Conservation (phyloP, 2,113 vertebrate genomes). For the Electrona antarctica region DNA sequence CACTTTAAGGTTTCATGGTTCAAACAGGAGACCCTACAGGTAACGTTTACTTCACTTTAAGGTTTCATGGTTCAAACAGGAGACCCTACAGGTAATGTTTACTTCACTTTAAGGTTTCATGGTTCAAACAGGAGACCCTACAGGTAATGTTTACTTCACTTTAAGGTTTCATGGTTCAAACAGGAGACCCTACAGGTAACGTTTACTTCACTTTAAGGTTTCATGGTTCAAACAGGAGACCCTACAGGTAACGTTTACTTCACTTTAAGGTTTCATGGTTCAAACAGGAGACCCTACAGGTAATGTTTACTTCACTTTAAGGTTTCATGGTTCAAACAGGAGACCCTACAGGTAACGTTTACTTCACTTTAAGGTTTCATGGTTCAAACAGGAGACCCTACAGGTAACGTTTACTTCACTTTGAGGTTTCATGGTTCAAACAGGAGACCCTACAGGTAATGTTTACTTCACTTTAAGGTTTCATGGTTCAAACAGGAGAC, state of each 20-base stretch:
- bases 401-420: constrained; percentile 78
- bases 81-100: constrained; percentile 89
- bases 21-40: constrained; percentile 97
- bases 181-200: constrained; percentile 94
- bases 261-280: constrained; percentile 92
- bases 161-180: constrained; percentile 98
- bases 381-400: constrained; percentile 97
- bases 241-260: constrained; percentile 84
- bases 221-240: constrained; percentile 98
- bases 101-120: constrained; percentile 87
- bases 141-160: constrained; percentile 78
- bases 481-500: constrained; percentile 98
- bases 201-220: constrained; percentile 77
- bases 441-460: constrained; percentile 94
- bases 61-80: constrained; percentile 99
- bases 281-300: constrained; percentile 97
- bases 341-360: constrained; percentile 89
- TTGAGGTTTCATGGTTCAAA: constrained; percentile 98
- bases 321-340: constrained; percentile 99
- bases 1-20: constrained; percentile 92
- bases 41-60: constrained; percentile 70
- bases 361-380: constrained; percentile 87
- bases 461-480: constrained; percentile 77
- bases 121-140: constrained; percentile 97
- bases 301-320: constrained; percentile 70